Evolutionary conservation across 2,113 vertebrate species (phyloP).

Genomic region (Tonatia bakeri): DNA sequence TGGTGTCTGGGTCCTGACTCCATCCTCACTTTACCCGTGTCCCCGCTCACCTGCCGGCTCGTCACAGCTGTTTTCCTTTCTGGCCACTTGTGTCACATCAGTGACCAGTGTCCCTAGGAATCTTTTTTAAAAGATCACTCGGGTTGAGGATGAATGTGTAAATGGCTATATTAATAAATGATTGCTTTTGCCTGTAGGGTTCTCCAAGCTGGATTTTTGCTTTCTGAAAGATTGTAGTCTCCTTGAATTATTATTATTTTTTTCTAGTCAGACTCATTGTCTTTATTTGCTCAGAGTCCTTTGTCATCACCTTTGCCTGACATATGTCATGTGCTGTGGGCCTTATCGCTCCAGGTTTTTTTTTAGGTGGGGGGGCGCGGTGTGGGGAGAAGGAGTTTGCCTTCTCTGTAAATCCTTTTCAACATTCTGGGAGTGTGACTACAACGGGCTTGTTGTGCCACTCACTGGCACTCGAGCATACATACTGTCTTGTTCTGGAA

Average conservation of each 20-base stretch:
- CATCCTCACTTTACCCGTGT: neutral
- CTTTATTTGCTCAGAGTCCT: neutral
- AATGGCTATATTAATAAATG: neutral
- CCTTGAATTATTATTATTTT: neutral
- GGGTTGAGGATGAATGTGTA: neutral
- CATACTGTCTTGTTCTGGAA: neutral
- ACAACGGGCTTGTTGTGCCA: neutral
- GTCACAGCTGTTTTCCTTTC: neutral
- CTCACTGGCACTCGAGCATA: neutral
- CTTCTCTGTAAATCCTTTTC: neutral
- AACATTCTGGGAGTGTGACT: neutral
- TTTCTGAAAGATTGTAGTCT: neutral
- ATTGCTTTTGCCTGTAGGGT: neutral
- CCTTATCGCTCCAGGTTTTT: neutral
- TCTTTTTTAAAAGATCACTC: neutral
- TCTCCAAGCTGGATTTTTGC: neutral
- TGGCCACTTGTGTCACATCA: neutral
- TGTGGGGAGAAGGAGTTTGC: neutral
- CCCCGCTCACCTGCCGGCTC: neutral
- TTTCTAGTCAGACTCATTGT: neutral
- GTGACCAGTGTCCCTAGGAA: neutral
- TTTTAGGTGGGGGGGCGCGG: neutral
- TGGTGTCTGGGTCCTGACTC: neutral
- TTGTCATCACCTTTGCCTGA: neutral
- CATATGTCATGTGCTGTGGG: neutral